These are phyloP conservation scores for Hipposideros larvatus DNA, from an alignment of 2,797 vertebrate genomes.

Conservation along the genomic window DNA sequence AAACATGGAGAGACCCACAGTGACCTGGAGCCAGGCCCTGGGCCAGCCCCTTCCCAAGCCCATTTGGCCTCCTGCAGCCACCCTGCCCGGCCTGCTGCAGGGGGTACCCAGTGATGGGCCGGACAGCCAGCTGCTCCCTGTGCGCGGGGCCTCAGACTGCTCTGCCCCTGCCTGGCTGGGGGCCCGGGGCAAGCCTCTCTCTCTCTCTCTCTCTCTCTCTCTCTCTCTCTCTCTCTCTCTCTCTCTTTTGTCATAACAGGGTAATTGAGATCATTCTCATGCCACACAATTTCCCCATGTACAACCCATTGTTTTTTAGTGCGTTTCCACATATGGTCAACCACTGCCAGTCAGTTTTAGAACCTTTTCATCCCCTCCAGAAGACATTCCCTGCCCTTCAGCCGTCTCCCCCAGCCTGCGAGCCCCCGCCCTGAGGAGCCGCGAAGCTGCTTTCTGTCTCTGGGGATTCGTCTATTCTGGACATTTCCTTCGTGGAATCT, in stretches of 20 bases:
- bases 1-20: not conserved
- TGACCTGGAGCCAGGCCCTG: not conserved
- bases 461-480: accelerated
- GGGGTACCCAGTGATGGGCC: accelerated
- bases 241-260: not conserved
- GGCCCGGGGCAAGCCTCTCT: not conserved
- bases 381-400: accelerated
- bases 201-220: too few species aligned
- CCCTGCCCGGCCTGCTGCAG: accelerated
- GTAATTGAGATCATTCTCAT: accelerated
- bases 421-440: not conserved
- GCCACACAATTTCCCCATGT: accelerated
- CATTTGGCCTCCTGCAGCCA: not conserved
- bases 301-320: accelerated
- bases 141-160: not conserved
- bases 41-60: not conserved
- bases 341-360: accelerated
- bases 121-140: not conserved
- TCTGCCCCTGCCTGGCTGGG: not conserved
- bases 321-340: accelerated
- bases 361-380: accelerated
- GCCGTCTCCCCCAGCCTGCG: accelerated
- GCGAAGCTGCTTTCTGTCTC: accelerated
- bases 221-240: too few species aligned
- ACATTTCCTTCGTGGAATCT: accelerated